These are phyloP conservation scores for Myotis davidii DNA, from an alignment of 2,113 vertebrate genomes.

Conservation along the genomic window DNA sequence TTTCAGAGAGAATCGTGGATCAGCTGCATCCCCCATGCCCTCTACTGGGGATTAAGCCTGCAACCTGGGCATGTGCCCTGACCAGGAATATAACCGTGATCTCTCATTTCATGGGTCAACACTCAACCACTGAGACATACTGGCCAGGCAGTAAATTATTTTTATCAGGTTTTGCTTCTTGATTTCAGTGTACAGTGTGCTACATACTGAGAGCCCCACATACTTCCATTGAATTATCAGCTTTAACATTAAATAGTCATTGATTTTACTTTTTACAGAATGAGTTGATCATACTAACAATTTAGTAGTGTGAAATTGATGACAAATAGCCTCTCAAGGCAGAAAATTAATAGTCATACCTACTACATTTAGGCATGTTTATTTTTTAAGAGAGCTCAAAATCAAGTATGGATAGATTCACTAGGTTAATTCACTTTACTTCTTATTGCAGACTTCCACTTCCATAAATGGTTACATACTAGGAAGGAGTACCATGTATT, in stretches of 20 bases:
- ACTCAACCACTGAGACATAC: no score
- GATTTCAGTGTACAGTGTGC: slow-evolving; percentile 33
- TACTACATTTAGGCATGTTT: slow-evolving; percentile 56
- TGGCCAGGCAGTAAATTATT: neutral
- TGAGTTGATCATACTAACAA: slow-evolving; percentile 59
- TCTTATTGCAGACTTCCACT: slow-evolving; percentile 27
- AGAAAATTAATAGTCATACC: slow-evolving; percentile 58
- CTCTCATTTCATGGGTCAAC: no score
- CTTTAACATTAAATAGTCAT: slow-evolving; percentile 27
- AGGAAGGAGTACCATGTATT: neutral
- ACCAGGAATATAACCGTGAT: no score
- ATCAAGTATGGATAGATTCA: slow-evolving; percentile 59
- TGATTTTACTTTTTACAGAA: slow-evolving; percentile 64
- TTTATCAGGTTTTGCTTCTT: slow-evolving; percentile 49
- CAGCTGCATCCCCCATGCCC: no score
- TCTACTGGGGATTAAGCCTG: no score
- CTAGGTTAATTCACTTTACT: neutral
- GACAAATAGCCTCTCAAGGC: slow-evolving; percentile 25
- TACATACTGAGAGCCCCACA: slow-evolving; percentile 16
- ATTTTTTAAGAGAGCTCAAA: slow-evolving; percentile 46
- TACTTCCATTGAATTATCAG: slow-evolving; percentile 47
- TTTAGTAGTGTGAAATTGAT: slow-evolving; percentile 32
- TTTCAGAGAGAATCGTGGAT: no score
- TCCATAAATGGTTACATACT: neutral
- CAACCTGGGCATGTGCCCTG: no score